Base-by-base conservation (phyloP, 30 jellyfish, hydroid and myxozoan genomes). In the Nemopilema nomurai region DNA sequence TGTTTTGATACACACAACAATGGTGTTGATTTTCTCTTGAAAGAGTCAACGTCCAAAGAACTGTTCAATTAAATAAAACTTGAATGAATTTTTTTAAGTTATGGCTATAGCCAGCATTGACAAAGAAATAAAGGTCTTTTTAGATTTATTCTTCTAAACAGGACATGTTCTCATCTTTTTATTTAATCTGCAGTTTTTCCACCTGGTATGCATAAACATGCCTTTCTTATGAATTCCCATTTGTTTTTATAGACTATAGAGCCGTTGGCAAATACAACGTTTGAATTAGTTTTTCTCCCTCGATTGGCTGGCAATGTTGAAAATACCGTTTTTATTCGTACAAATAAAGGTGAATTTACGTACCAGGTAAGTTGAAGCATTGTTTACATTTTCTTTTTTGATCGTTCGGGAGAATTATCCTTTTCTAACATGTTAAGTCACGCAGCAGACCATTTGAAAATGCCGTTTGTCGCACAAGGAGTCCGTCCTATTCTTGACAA, bases 271-370 rank as follows among this genome's bases (percentile, higher is more conserved):
- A 93, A 93, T 84, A 93, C 96, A 68, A 83, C 97, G 9, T 76
- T 93, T 76, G 96, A 93, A 53, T 76, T 93, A 76, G 98, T 93
- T 16, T 93, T 87, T 77, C 83, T 93, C 27, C 96, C 98, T 27
- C 76, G 95, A 22, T 62, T 93, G 53, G 74, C 92, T 49, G 98
- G 98, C 24, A 88, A 84, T 85, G 95, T 88, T n/a, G 98, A 93
- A 65, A 82, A 87, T 74, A 88, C 98, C 71, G 92, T 93, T 20
- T 84, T 57, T 68, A 41, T 93, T 69, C 79, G 79, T 18, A 88
- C 98, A 22, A 87, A 96, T 9, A 83, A 83, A 62, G 97, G 97
- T 26, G 88, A 77, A 30, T 93, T 93, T 72, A 91, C 96, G 9
- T 93, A 93, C 79, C 98, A 93, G 80, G 98, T 92, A 62, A 77